Evolutionary conservation across 1,140 invertebrate species (phyloP).

Genomic region (Aradophagus sp.): DNA sequence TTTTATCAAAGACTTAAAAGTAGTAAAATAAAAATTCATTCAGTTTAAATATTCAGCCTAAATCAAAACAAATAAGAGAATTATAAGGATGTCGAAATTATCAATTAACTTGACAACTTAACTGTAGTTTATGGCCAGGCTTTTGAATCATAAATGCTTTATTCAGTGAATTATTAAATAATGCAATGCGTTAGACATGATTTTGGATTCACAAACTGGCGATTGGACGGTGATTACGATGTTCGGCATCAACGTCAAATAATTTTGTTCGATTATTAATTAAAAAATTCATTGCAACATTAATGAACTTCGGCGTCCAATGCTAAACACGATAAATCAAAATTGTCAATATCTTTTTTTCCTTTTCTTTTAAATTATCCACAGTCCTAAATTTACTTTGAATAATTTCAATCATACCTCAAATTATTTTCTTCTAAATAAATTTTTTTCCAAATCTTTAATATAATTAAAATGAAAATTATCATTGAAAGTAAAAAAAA

Average conservation of each 20-base stretch:
- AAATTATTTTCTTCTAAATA: too few species aligned
- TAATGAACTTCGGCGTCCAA: background rate
- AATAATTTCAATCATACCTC: too few species aligned
- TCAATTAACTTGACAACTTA: conserved; percentile 48
- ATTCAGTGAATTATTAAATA: conserved; percentile 43
- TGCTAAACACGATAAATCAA: background rate
- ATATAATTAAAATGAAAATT: too few species aligned
- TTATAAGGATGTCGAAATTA: conserved; percentile 33
- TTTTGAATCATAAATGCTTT: conserved; percentile 55
- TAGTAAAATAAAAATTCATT: too few species aligned
- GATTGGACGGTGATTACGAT: conserved; percentile 28
- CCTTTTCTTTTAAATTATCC: too few species aligned
- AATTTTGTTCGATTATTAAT: conserved; percentile 47
- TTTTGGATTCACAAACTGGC: conserved; percentile 45
- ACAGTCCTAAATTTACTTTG: too few species aligned
- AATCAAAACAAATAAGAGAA: conserved; percentile 31
- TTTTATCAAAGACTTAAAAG: background rate
- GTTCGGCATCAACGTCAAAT: conserved; percentile 43
- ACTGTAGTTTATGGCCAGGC: conserved; percentile 33
- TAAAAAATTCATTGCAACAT: conserved; percentile 34
- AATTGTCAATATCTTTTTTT: too few species aligned
- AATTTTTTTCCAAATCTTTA: too few species aligned
- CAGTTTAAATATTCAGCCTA: too few species aligned
- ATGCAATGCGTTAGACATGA: conserved; percentile 39
- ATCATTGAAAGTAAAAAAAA: too few species aligned